Conservation (phyloP, 2,113 vertebrate species). For the Tiliqua scincoides region DNA sequence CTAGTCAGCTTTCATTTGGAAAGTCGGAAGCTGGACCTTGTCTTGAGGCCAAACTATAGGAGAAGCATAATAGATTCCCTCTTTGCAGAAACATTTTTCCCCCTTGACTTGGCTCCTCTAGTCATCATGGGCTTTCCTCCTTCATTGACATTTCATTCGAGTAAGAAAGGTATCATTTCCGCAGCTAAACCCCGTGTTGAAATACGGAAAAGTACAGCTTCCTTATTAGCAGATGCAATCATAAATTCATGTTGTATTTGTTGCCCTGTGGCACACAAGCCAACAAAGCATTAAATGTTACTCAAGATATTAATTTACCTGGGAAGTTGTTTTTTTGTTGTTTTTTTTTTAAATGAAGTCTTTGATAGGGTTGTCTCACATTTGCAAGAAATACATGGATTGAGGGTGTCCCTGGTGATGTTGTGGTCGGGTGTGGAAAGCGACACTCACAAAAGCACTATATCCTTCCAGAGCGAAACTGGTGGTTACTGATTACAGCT, state of each 20-base stretch:
- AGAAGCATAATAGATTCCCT: not conserved
- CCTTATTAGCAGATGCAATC: slow-evolving; percentile 23
- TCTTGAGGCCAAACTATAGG: slow-evolving; percentile 11
- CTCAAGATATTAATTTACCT: slow-evolving; percentile 37
- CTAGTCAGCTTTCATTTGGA: not conserved
- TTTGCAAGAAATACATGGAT: slow-evolving; percentile 37
- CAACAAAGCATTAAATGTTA: slow-evolving; percentile 38
- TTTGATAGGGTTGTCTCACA: slow-evolving; percentile 35
- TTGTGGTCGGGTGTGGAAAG: slow-evolving; percentile 26
- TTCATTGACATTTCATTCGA: slow-evolving; percentile 14
- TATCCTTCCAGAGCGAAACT: slow-evolving; percentile 43
- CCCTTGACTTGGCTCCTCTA: slow-evolving; percentile 1
- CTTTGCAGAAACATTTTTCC: slow-evolving; percentile 12
- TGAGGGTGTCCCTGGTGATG: slow-evolving; percentile 33
- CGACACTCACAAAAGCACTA: slow-evolving; percentile 41
- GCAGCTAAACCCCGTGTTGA: slow-evolving; percentile 25
- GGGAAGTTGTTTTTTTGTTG: too few species aligned
- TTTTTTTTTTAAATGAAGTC: not conserved
- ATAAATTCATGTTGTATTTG: not conserved
- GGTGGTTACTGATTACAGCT: slow-evolving; percentile 28
- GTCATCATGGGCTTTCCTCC: not conserved
- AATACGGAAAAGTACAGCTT: slow-evolving; percentile 29
- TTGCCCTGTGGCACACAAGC: slow-evolving; percentile 41
- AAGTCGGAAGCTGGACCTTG: slow-evolving; percentile 12
- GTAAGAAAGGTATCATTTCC: slow-evolving; percentile 19